phyloP scores from a whole-genome alignment of 2,888 invertebrate species.

The Tupiocoris notatus region DNA sequence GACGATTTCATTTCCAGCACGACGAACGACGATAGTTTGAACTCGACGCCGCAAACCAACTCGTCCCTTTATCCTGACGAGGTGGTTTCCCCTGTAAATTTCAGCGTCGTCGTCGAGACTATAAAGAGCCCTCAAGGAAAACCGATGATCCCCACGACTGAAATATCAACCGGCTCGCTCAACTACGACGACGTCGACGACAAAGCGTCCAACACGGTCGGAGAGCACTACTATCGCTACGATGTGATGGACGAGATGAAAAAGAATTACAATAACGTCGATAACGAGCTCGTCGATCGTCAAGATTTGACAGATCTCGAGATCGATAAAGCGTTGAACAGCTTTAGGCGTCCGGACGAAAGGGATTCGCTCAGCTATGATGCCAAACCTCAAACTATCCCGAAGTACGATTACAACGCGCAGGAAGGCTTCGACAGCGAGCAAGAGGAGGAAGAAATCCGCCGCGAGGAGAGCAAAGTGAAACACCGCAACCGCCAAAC shows the following conservation, averaged over 20 bases:
- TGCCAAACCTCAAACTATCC: constrained; percentile 6
- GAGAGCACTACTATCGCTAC: constrained; percentile 46
- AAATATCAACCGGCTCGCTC: constrained; percentile 53
- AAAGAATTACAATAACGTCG: constrained; percentile 48
- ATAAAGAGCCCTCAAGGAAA: constrained; percentile 43
- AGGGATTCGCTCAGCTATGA: constrained; percentile 30
- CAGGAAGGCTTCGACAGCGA: constrained; percentile 50
- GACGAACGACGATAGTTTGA: background rate
- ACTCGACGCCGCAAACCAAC: constrained; percentile 4
- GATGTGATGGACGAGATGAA: constrained; percentile 48
- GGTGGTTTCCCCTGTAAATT: background rate
- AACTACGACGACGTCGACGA: constrained; percentile 44
- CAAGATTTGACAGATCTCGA: constrained; percentile 45
- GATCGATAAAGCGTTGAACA: constrained; percentile 35
- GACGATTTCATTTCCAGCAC: background rate
- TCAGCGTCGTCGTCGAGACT: constrained; percentile 1
- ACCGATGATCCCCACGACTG: constrained; percentile 54
- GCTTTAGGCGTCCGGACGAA: constrained; percentile 36
- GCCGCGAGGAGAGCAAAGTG: constrained; percentile 52
- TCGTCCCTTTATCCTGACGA: background rate
- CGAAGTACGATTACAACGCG: constrained; percentile 37
- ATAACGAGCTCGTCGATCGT: constrained; percentile 42
- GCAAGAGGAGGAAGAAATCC: constrained; percentile 51
- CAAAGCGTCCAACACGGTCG: constrained; percentile 28
- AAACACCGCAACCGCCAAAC: constrained; percentile 35